A percentile compares a stretch with the other conserved stretches of the same genome.
These are phyloP conservation scores for Trichogramma evanescens DNA, from an alignment of 2,888 invertebrate genomes.

Conservation along the genomic window DNA sequence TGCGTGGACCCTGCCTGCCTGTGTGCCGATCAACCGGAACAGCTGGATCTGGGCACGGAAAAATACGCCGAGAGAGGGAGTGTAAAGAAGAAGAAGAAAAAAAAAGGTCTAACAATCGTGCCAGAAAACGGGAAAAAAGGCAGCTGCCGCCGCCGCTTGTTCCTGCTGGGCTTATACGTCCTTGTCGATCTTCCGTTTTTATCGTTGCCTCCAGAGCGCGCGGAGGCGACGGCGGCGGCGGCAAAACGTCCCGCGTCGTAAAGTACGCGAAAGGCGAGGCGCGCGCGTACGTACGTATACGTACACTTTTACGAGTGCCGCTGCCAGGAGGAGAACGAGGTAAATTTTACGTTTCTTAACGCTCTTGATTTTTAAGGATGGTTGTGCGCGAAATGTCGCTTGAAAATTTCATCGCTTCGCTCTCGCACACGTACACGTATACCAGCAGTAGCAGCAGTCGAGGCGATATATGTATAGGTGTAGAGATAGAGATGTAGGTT, in stretches of 20 bases:
- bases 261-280: conserved; percentile 1
- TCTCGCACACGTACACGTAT: not conserved
- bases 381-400: conserved; percentile 12
- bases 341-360: conserved; percentile 19
- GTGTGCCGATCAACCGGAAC: conserved; percentile 10
- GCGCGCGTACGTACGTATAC: too few species aligned
- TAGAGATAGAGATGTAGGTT: not conserved
- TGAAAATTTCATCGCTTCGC: conserved; percentile 10
- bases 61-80: not conserved
- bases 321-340: not conserved
- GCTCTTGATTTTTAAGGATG: conserved; percentile 17
- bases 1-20: conserved; percentile 10
- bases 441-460: not conserved
- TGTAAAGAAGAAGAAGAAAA: not conserved
- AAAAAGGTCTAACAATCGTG: not conserved
- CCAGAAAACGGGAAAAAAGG: not conserved
- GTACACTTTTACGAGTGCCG: conserved; percentile 11
- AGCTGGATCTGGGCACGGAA: conserved; percentile 16
- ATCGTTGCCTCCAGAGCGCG: not conserved
- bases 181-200: too few species aligned
- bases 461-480: too few species aligned
- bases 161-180: conserved; percentile 1
- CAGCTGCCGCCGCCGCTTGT: conserved; percentile 7
- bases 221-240: conserved; percentile 11
- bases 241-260: conserved; percentile 20